Base-by-base conservation (phyloP, 1,140 invertebrate genomes). In the Batillaria attramentaria region DNA sequence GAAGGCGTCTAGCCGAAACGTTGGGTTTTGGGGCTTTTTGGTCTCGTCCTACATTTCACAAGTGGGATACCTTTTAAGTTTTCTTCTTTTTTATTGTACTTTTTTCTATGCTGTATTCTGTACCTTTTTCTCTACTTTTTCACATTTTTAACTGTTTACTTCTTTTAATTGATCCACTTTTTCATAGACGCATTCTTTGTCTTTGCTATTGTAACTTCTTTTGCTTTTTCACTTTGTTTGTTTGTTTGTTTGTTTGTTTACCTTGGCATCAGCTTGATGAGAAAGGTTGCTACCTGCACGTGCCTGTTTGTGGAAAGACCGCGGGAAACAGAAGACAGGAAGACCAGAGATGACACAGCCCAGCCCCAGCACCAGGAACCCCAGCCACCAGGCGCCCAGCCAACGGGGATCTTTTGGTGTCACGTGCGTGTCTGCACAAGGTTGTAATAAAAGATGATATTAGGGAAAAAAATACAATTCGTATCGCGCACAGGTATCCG, bases 381-480 rank as follows among this genome's bases (percentile, higher is more conserved):
- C 96, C 39, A 96, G 95, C 97, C 97, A 98, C 96, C 96, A 98
- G 93, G 97, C 96, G 33, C 97, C 96, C 18, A 98, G 94, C 95
- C 96, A 97, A 73, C 84, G 78, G 33, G 84, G 85, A 72, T 89
- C 85, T 2, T 77, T 60, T 5, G 81, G 74, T 8, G 72, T 68
- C 3, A 85, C 81, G 2, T 60, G 43, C 6, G 83, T 82, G n/a
- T 83, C 86, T 87, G 70, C 16, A n/a, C n/a, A n/a, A n/a, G n/a
- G 73, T 24, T 28, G 10, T 50, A 50, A 46, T 10, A 43, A 35
- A 4, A 50, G 33, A 50, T 72, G 31, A 75, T 4, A 16, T 60
- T 18, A 24, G 18, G 28, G 35, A 4, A 46, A 62, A 24, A 10
- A 24, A 24, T 24, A 62, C n/a, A 62, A 8, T 60, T 31, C 31